phyloP scores from a whole-genome alignment of 2,888 invertebrate genomes.

The Scotopteryx bipunctaria region DNA sequence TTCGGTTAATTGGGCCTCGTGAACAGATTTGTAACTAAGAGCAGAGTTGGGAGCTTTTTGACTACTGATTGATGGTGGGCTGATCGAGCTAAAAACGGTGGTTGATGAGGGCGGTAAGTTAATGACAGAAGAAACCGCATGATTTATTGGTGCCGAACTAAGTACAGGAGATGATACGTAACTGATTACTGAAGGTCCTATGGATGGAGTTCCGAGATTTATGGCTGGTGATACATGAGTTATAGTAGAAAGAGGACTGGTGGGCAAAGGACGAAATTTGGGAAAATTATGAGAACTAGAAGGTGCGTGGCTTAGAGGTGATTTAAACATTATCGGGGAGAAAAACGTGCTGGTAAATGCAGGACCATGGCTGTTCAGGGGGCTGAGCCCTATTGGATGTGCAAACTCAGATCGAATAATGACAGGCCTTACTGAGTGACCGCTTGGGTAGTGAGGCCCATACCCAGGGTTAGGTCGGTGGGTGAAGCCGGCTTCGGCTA shows the following conservation, averaged over 20 bases:
- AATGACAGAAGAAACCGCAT: neutral
- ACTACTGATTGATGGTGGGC: neutral
- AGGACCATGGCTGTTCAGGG: neutral
- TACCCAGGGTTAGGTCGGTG: constrained; percentile 3
- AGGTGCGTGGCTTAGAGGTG: neutral
- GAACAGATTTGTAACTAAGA: neutral
- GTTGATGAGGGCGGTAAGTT: neutral
- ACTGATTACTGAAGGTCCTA: neutral
- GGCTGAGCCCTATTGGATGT: neutral
- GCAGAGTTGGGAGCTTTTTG: neutral
- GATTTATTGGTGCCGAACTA: neutral
- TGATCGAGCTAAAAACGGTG: neutral
- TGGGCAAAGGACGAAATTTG: neutral
- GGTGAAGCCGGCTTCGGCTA: constrained; percentile 23
- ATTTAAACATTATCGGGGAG: neutral
- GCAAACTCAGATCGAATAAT: neutral
- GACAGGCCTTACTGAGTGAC: constrained; percentile 3
- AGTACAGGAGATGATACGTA: neutral
- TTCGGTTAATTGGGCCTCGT: neutral
- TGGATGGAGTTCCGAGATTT: neutral
- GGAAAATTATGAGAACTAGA: neutral
- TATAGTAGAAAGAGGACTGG: neutral
- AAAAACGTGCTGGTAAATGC: neutral
- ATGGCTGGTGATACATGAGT: neutral
- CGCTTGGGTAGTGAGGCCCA: constrained; percentile 9